Evolutionary conservation across 2,888 invertebrate species (phyloP), one percentile per base, ranked within the genome.

Genomic region (Phytoseiulus persimilis): DNA sequence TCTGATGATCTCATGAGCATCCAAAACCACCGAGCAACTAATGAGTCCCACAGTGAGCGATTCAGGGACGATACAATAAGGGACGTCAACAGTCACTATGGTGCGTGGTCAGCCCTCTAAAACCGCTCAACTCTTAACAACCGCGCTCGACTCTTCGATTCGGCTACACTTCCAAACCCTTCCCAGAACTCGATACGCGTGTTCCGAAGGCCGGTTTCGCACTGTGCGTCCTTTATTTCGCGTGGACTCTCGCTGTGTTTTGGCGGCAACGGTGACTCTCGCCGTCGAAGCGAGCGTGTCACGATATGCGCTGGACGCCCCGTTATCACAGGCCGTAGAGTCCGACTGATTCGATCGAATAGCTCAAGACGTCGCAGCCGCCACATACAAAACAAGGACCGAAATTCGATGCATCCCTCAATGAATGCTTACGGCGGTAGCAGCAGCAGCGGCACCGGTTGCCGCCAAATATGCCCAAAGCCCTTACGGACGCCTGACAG

Each of bases 391-490:
- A 6, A 23, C 65, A 65, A 28, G 65, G 23, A 65, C 5, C 65
- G 65, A 65, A 65, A 65, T 65, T 65, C 65, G 65, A 65, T 65
- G 65, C 65, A 6, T 65, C 28, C 65, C 65, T 65, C 65, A 65
- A 65, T 65, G 65, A 65, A 65, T 65, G 65, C 65, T 65, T 28
- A 65, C 65, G 28, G 65, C 5, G 23, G 65, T 65, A 65, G 65
- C 65, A 65, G 65, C 65, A 6, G 65, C 14, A 65, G 65, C 65
- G 65, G 65, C 65, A 65, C 65, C 65, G 65, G 65, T 65, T 65
- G 65, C 65, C 65, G 65, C 65, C 65, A 65, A 65, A 65, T 65
- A 65, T 65, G 65, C 65, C 65, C 65, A 65, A 65, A 65, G 65
- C 65, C 65, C 65, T 65, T 65, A 23, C 65, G 65, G 14, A 28